phyloP scores from a whole-genome alignment of 23 tunicate species.

The Halocynthia aurantium region DNA sequence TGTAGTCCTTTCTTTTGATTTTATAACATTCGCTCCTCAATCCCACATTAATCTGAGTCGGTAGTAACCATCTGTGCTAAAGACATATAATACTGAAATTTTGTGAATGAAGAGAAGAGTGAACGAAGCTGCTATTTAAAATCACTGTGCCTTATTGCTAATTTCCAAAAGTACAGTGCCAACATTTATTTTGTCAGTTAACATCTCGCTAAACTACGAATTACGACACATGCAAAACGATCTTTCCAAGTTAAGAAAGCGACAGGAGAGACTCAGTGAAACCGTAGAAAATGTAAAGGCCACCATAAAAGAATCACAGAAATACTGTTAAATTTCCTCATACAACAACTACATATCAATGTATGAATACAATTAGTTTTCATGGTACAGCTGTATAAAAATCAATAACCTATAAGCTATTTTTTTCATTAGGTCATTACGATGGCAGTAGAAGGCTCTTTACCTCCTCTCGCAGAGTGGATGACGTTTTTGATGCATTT shows the following conservation, averaged over 20 bases:
- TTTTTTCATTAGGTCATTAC: background rate
- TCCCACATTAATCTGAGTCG: too few relatives aligned
- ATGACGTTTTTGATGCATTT: constrained; percentile 24
- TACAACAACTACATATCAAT: background rate
- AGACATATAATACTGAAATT: too few relatives aligned
- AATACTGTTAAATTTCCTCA: too few relatives aligned
- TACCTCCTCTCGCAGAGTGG: background rate
- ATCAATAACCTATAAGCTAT: background rate
- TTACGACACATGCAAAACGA: constrained; percentile 32
- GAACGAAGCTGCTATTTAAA: background rate
- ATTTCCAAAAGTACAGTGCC: background rate
- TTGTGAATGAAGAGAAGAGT: too few relatives aligned
- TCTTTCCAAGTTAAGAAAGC: constrained; percentile 11
- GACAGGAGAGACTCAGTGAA: constrained; percentile 27
- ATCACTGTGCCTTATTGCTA: background rate
- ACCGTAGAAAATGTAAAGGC: constrained; percentile 10
- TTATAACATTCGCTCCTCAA: too few relatives aligned
- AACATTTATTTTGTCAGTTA: constrained; percentile 2
- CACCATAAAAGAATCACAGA: background rate
- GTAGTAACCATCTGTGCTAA: too few relatives aligned
- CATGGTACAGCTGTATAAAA: background rate
- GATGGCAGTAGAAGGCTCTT: background rate
- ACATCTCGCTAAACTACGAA: constrained; percentile 10
- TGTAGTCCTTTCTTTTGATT: too few relatives aligned
- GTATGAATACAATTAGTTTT: background rate